A percentile compares a stretch with the other conserved stretches of the same genome.
Conservation (phyloP, 2,888 invertebrate genomes). For the Aricia artaxerxes region DNA sequence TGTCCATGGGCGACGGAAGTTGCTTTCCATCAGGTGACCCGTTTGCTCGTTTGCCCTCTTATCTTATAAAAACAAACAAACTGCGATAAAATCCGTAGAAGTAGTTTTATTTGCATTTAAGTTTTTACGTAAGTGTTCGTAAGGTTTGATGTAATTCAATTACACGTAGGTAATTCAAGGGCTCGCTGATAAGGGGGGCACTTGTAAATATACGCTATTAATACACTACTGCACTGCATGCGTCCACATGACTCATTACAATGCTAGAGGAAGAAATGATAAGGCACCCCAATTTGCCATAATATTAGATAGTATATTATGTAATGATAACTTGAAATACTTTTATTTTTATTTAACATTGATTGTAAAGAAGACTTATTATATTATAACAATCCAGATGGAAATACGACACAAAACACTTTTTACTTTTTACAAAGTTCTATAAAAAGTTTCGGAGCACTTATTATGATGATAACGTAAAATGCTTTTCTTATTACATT, state of each 20-base stretch:
- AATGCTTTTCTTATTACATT: no score
- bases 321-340: neutral
- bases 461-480: no score
- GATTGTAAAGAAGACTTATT: no score
- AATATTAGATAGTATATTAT: neutral
- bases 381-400: no score
- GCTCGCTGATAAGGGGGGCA: slow-evolving; percentile 2
- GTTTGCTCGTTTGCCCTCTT: no score
- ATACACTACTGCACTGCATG: neutral
- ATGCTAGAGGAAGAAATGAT: neutral
- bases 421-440: no score
- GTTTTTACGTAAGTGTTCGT: neutral
- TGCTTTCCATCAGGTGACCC: no score
- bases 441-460: no score
- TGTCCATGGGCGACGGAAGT: no score
- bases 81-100: neutral
- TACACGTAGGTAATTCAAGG: slow-evolving; percentile 2
- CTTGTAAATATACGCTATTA: slow-evolving; percentile 15
- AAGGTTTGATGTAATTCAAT: slow-evolving; percentile 24
- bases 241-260: neutral
- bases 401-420: no score
- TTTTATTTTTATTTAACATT: no score
- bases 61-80: neutral
- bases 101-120: neutral
- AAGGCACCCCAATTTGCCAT: neutral